phyloP scores from a whole-genome alignment of 2,797 vertebrate genomes.

The Myiothlypis chrysogaster region DNA sequence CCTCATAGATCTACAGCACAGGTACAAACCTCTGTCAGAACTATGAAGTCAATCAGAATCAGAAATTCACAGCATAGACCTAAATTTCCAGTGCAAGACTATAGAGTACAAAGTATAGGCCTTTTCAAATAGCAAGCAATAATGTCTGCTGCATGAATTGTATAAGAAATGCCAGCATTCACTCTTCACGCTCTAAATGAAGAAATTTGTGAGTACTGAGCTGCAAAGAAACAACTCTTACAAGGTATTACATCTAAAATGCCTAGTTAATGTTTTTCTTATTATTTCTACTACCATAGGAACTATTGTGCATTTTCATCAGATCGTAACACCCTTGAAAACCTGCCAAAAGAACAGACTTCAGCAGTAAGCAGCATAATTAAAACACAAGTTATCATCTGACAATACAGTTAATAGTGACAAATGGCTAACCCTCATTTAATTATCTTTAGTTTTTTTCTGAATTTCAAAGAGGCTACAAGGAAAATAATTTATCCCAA shows the following conservation, averaged over 20 bases:
- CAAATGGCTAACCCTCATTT: background rate
- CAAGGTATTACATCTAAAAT: background rate
- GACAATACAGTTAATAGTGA: background rate
- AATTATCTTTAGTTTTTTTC: background rate
- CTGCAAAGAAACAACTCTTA: background rate
- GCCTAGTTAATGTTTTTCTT: background rate
- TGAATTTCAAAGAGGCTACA: background rate
- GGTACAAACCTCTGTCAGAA: conserved; percentile 22
- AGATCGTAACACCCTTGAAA: background rate
- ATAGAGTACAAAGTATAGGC: background rate
- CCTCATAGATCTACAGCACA: conserved; percentile 90
- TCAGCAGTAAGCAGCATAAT: background rate
- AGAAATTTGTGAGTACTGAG: background rate
- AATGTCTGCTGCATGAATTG: background rate
- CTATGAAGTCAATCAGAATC: background rate
- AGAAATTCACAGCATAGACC: background rate
- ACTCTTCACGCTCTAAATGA: background rate
- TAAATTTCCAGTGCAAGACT: background rate
- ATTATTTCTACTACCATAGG: background rate
- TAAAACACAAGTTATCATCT: background rate
- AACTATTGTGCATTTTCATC: background rate
- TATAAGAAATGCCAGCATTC: background rate
- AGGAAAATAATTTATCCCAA: background rate
- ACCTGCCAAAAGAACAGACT: background rate
- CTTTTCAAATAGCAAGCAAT: background rate